Conservation (phyloP, 2,797 vertebrate species). For the Rhinella marina region DNA sequence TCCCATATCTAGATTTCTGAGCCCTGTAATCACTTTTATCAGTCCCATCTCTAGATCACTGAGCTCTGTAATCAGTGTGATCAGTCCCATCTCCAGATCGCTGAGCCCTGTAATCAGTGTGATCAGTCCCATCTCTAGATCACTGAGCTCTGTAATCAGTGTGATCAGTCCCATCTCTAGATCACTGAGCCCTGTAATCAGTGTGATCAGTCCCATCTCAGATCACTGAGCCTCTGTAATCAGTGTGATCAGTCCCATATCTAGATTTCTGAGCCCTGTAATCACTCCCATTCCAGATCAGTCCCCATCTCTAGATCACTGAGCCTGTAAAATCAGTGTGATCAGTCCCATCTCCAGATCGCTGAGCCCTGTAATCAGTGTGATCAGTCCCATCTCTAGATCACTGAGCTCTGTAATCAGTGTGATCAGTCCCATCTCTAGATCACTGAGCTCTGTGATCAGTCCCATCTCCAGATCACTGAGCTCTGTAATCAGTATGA, state of each 20-base stretch:
- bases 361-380: background rate
- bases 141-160: background rate
- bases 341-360: background rate
- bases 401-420: background rate
- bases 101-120: background rate
- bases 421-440: background rate
- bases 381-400: background rate
- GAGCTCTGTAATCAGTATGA: background rate
- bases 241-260: background rate
- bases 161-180: background rate
- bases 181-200: background rate
- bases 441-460: background rate
- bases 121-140: background rate
- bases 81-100: background rate
- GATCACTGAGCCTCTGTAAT: background rate
- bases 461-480: no score
- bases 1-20: background rate
- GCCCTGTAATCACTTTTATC: background rate
- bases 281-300: background rate
- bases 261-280: background rate
- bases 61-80: background rate
- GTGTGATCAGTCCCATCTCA: background rate
- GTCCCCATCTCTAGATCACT: background rate
- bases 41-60: background rate
- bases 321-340: background rate